Percentiles rank a stretch among this genome's conserved stretches.
Evolutionary conservation across 2,113 vertebrate genomes (phyloP).

Genomic region (Rissa tridactyla): DNA sequence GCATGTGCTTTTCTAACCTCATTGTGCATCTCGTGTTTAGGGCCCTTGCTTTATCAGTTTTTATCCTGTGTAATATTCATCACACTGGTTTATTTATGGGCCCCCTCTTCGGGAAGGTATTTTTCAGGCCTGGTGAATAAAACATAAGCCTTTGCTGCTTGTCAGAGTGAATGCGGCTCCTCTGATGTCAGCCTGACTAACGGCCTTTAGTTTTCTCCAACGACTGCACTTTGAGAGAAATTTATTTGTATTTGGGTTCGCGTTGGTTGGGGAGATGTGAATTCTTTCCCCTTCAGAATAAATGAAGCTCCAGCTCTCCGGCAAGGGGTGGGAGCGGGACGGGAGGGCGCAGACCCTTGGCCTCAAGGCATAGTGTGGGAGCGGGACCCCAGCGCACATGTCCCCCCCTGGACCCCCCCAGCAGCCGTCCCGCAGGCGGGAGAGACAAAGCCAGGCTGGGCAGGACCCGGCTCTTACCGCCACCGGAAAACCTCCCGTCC

Average conservation of each 20-base stretch:
- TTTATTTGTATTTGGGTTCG: slow-evolving; percentile 73
- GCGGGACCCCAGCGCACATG: rapidly evolving
- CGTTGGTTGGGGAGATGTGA: slow-evolving; percentile 9
- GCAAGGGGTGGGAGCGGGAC: rapidly evolving
- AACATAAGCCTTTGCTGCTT: slow-evolving; percentile 78
- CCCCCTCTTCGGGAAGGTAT: slow-evolving; percentile 75
- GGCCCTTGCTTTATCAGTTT: slow-evolving; percentile 65
- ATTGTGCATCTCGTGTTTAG: not conserved
- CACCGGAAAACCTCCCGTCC: not conserved
- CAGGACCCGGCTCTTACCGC: not conserved
- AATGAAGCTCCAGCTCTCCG: not conserved
- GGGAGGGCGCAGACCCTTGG: rapidly evolving
- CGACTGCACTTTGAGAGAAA: slow-evolving; percentile 66
- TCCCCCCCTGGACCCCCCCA: not conserved
- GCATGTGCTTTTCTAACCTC: slow-evolving; percentile 1
- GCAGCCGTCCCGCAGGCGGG: rapidly evolving
- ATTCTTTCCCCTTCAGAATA: slow-evolving; percentile 36
- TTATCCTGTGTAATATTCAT: slow-evolving; percentile 74
- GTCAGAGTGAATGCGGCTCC: slow-evolving; percentile 51
- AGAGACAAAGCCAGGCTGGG: not conserved
- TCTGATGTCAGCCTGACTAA: slow-evolving; percentile 69
- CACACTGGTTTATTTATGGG: slow-evolving; percentile 77
- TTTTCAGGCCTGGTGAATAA: slow-evolving; percentile 89
- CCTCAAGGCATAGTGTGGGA: rapidly evolving
- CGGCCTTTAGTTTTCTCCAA: slow-evolving; percentile 65